Base-by-base conservation (phyloP, 2,888 invertebrate species). In the Tetragonula carbonaria region DNA sequence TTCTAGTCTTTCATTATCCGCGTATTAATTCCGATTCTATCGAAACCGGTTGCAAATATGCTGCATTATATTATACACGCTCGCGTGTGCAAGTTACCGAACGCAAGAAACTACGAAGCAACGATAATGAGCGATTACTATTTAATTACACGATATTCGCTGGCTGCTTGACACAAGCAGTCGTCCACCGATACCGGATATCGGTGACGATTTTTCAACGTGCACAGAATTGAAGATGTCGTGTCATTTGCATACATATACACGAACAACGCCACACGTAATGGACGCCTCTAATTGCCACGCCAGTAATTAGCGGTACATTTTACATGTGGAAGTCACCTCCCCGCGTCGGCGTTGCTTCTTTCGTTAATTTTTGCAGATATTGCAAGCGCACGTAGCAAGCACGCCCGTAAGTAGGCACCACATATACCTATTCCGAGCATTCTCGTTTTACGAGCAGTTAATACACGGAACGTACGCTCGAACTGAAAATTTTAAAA, bases 71-170 rank as follows among this genome's bases (percentile, higher is more conserved):
- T 23, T 62, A 18, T 28, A 62, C 28, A 28, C 28, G 28, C 33
- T 33, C 21, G 65, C 71, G 38, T 50, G 59, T 8, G 18, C 65
- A 53, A 45, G 45, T 45, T 14, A 57, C 65, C 57, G 57, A 65
- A 53, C 18, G 28, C 38, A 38, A 66, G 23, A 74, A 74, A 68
- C 62, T 62, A 73, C 85, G 90, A 18, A 82, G 21, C 86, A 83
- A 79, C 53, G 75, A 75, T 86, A 86, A 88, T 85, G 83, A 88
- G 80, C 80, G 85, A 90, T 89, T 84, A 82, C 78, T 79, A 80
- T 87, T 90, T 88, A 86, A 90, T 89, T 89, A 77, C 74, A 82
- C 66, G 71, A 53, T 45, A 45, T 78, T 72, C 68, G 55, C 73
- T 65, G 73, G 23, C 74, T 33, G 50, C 45, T 65, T 33, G 65